A percentile compares a stretch with the other conserved stretches of the same genome.
Conservation (phyloP, 2,113 vertebrate genomes). For the Prionailurus bengalensis region DNA sequence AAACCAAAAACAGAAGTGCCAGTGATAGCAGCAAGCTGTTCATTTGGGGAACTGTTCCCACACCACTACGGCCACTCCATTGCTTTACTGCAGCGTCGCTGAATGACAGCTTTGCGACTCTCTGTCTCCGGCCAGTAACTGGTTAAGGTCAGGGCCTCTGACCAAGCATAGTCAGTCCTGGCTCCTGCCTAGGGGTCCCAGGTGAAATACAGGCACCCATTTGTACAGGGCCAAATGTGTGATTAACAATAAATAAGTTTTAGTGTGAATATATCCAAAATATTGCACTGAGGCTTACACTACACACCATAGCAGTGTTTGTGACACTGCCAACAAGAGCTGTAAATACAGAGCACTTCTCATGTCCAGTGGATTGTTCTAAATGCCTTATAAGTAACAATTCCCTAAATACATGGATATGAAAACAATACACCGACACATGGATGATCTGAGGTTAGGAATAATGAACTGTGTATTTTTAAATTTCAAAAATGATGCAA, state of each 20-base stretch:
- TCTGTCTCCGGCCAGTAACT: background rate
- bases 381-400: background rate
- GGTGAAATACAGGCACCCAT: background rate
- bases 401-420: background rate
- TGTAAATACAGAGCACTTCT: background rate
- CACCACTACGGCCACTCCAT: background rate
- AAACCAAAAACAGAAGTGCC: background rate
- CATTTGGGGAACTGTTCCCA: background rate
- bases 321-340: background rate
- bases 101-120: background rate
- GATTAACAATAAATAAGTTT: background rate
- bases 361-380: background rate
- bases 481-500: slow-evolving; percentile 26
- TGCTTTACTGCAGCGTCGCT: background rate
- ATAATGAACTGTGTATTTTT: slow-evolving; percentile 15
- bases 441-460: background rate
- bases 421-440: background rate
- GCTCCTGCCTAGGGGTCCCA: background rate
- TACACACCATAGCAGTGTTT: no score
- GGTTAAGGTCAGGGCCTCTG: background rate
- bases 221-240: background rate
- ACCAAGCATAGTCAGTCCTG: background rate
- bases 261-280: background rate
- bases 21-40: background rate
- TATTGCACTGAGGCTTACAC: background rate